Evolutionary conservation across 2,888 invertebrate species (phyloP), one percentile per base, ranked within the genome.

Genomic region (Gasteruption jaculator): DNA sequence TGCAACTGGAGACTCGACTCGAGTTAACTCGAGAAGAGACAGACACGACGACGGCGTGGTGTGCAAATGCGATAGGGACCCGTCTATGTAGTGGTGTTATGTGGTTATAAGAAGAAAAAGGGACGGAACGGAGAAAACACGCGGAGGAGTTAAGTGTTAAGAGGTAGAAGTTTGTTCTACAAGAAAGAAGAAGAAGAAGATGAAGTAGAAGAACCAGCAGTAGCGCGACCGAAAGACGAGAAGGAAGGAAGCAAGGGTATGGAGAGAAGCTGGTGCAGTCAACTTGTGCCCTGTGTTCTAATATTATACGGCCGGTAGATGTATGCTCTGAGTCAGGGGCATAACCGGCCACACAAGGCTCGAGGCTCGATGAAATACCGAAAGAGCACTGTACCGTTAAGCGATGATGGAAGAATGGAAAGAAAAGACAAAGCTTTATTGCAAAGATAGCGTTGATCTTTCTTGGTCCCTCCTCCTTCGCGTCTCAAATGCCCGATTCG

Each of bases 271-370:
- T n/a, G n/a, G n/a, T 41, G 39, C 38, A 38, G 45, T 41, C 43
- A 39, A 49, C 50, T 53, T 46, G 16, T 18, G 24, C 25, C 16
- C 19, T 32, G 22, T 22, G 54, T 53, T 57, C 58, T 58, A 57
- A 58, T 58, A 58, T 58, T 57, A 54, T 50, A 50, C 45, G 31
- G 35, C 41, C 37, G 38, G 36, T 45, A 42, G 45, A 46, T n/a
- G 48, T 44, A 44, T 34, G 33, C 36, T 32, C 25, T 53, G 54
- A 54, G 49, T 56, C 54, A 54, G 56, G 46, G 38, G 22, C 40
- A 51, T 53, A 45, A 43, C 41, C 43, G 20, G 12, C 26, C 38
- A 22, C 33, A 12, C 31, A 35, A n/a, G n/a, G n/a, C n/a, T n/a
- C n/a, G n/a, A n/a, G n/a, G n/a, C n/a, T n/a, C n/a, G n/a, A n/a